Evolutionary conservation across 2,113 vertebrate genomes (phyloP).

Genomic region (Myotis lucifugus): DNA sequence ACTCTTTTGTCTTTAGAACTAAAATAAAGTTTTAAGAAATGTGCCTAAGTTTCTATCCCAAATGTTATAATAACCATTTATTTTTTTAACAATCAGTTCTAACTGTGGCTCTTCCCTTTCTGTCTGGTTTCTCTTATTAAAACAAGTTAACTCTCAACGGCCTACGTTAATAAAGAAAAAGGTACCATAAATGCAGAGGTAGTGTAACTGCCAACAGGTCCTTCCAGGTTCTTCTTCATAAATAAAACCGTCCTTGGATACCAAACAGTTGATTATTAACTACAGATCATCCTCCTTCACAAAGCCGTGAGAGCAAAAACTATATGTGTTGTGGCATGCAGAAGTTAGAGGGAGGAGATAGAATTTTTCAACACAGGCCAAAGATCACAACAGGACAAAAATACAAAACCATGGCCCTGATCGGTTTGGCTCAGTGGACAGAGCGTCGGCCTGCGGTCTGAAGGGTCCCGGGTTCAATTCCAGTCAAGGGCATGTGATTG

Average conservation of each 20-base stretch:
- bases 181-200: constrained; percentile 7
- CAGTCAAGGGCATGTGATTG: too few relatives aligned
- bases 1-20: constrained; percentile 2
- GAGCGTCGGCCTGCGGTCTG: too few relatives aligned
- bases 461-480: too few relatives aligned
- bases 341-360: neutral
- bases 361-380: constrained; percentile 41
- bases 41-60: constrained; percentile 3
- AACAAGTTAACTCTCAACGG: constrained; percentile 49
- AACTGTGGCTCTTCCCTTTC: neutral
- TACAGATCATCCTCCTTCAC: constrained; percentile 15
- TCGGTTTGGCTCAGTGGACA: too few relatives aligned
- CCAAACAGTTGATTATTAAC: constrained; percentile 65
- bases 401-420: neutral
- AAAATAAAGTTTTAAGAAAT: neutral
- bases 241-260: constrained; percentile 52
- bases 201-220: constrained; percentile 49
- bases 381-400: constrained; percentile 21
- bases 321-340: constrained; percentile 29
- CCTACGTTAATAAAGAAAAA: neutral
- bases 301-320: constrained; percentile 19
- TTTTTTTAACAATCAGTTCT: neutral
- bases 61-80: constrained; percentile 37
- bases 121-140: constrained; percentile 24
- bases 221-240: constrained; percentile 38